These are phyloP conservation scores for Solenodon paradoxus DNA, from an alignment of 2,113 vertebrate genomes.

Conservation along the genomic window DNA sequence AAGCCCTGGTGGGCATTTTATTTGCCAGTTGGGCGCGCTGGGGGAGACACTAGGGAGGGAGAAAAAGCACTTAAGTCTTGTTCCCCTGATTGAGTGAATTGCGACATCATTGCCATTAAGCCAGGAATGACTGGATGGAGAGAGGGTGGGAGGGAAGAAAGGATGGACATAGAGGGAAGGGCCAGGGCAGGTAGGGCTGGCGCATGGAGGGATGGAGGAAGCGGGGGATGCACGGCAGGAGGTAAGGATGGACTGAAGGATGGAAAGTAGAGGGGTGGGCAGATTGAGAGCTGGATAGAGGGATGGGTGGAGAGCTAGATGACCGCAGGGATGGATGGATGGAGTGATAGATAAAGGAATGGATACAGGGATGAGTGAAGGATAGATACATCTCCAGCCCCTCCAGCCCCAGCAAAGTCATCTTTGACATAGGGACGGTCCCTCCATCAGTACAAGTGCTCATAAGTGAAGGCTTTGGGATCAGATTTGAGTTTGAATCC, in stretches of 20 bases:
- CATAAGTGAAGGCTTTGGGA: not conserved
- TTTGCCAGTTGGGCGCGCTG: not conserved
- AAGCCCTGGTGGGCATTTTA: not conserved
- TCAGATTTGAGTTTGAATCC: not conserved
- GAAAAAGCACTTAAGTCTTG: accelerated
- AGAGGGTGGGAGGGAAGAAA: not conserved
- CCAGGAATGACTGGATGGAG: not conserved
- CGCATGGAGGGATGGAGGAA: too few relatives aligned
- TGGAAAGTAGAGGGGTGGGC: not conserved
- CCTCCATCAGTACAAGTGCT: not conserved
- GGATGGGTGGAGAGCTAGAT: not conserved
- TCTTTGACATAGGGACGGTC: not conserved
- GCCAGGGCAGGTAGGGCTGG: too few relatives aligned
- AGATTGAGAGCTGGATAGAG: too few relatives aligned
- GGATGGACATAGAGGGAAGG: not conserved
- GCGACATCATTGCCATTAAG: not conserved
- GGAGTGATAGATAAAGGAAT: too few relatives aligned
- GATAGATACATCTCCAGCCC: not conserved
- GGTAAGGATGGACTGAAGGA: too few relatives aligned
- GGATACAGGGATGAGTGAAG: not conserved
- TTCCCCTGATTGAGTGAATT: too few relatives aligned
- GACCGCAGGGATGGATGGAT: not conserved
- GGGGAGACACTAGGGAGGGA: not conserved
- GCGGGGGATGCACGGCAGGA: too few relatives aligned
- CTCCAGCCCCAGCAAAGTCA: not conserved